Evolutionary conservation across 2,797 vertebrate genomes (phyloP).

Genomic region (Myiotriccus ornatus): DNA sequence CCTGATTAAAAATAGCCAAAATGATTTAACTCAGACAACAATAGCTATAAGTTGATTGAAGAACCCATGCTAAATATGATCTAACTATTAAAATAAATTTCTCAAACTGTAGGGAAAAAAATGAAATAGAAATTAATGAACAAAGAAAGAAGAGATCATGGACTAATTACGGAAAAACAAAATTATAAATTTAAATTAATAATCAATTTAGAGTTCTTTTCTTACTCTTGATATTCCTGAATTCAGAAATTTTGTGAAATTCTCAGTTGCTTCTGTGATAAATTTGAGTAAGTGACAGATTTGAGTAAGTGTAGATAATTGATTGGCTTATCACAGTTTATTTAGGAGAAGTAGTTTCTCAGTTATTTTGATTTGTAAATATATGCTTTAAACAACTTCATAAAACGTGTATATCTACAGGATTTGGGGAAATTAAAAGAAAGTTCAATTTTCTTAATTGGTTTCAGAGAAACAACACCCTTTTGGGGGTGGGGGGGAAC

Average conservation of each 20-base stretch:
- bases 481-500: rapidly evolving
- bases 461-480: not conserved
- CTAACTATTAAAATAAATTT: not conserved
- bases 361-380: not conserved
- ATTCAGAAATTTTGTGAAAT: not conserved
- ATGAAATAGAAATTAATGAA: not conserved
- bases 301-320: not conserved
- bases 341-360: not conserved
- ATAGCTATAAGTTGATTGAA: not conserved
- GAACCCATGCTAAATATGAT: not conserved
- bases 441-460: rapidly evolving
- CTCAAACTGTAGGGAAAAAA: not conserved
- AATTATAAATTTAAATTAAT: not conserved
- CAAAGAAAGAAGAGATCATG: not conserved
- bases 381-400: not conserved
- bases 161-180: not conserved
- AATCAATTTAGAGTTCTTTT: not conserved
- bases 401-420: not conserved
- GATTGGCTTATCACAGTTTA: not conserved
- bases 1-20: not conserved
- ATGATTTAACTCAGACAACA: not conserved
- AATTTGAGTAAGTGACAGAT: not conserved
- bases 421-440: not conserved
- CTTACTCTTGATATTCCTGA: not conserved
- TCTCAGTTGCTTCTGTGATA: not conserved